These are phyloP conservation scores for Manduca sexta DNA, from an alignment of 1,140 invertebrate genomes.

Conservation along the genomic window DNA sequence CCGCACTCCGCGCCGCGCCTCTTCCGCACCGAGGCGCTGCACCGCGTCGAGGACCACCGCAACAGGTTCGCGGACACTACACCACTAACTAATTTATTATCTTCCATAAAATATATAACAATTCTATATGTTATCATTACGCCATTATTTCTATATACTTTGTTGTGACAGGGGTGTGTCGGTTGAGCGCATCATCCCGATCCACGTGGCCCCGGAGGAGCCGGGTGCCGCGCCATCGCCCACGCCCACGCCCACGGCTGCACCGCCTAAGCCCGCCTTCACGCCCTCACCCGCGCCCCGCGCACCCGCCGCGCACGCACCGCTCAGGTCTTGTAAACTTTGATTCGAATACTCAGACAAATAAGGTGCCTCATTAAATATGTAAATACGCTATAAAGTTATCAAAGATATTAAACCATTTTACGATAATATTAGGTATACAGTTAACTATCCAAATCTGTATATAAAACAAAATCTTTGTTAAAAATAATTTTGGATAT, in stretches of 20 bases:
- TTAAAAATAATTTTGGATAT: neutral
- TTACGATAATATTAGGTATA: neutral
- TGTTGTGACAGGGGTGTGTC: conserved; percentile 47
- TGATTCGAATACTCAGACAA: neutral
- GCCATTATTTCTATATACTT: too few species aligned
- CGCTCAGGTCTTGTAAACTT: conserved; percentile 32
- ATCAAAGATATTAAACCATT: neutral
- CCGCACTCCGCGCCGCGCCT: conserved; percentile 40
- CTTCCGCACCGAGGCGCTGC: conserved; percentile 67
- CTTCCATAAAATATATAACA: too few species aligned
- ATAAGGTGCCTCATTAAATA: neutral
- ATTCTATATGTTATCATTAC: too few species aligned
- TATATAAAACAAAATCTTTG: too few species aligned
- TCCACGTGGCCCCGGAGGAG: conserved; percentile 68
- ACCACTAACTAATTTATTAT: too few species aligned
- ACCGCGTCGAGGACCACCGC: conserved; percentile 63
- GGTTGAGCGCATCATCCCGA: conserved; percentile 79
- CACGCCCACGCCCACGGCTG: conserved; percentile 14
- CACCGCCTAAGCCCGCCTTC: conserved; percentile 15
- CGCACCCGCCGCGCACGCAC: conserved; percentile 18
- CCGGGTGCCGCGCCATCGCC: conserved; percentile 20
- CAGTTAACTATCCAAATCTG: too few species aligned
- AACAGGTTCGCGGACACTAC: conserved; percentile 45
- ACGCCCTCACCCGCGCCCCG: conserved; percentile 16
- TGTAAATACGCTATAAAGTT: neutral